These are phyloP conservation scores for Enteromius unitaeniatus DNA, from an alignment of 2,797 vertebrate species.

Conservation along the genomic window DNA sequence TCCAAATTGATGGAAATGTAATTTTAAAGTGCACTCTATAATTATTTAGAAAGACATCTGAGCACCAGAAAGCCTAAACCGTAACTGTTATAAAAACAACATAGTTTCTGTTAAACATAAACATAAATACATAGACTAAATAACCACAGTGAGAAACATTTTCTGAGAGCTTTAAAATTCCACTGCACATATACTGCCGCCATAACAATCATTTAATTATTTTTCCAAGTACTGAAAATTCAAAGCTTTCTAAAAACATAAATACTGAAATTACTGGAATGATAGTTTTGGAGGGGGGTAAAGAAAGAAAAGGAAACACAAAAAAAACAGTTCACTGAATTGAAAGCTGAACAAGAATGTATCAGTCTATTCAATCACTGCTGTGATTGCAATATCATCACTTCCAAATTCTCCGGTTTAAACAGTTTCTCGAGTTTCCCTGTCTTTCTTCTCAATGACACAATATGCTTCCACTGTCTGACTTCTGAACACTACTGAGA, in stretches of 20 bases:
- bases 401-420: slow-evolving; percentile 50
- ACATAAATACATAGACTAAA: not conserved
- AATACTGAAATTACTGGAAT: not conserved
- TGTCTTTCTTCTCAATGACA: slow-evolving; percentile 13
- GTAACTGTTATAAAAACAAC: not conserved
- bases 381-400: slow-evolving; percentile 11
- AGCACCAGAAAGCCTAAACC: not conserved
- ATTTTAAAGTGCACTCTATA: not conserved
- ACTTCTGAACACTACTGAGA: not conserved
- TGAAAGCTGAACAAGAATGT: not conserved
- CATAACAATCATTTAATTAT: not conserved
- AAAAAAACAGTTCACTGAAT: not conserved
- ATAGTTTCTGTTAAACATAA: not conserved
- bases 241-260: not conserved
- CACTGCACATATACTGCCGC: not conserved
- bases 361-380: not conserved
- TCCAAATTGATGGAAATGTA: not conserved
- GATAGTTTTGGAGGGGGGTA: not conserved
- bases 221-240: not conserved
- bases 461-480: not conserved
- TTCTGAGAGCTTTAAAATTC: not conserved
- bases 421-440: slow-evolving; percentile 33
- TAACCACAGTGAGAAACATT: not conserved
- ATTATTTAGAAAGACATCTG: not conserved
- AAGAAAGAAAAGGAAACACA: not conserved